Conservation (phyloP, 2,888 invertebrate species). For the Zhuqinia jingwanae region DNA sequence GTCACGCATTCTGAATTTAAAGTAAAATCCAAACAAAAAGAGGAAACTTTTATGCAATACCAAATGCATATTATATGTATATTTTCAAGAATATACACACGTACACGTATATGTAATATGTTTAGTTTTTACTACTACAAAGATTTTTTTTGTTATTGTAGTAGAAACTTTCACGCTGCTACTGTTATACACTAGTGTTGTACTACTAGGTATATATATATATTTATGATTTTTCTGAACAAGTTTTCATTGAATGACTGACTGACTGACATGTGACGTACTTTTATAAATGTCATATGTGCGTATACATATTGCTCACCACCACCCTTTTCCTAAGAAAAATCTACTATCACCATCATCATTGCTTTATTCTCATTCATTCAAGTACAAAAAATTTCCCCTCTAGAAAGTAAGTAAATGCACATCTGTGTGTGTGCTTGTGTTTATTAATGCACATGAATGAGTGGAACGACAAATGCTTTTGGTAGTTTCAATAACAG, state of each 20-base stretch:
- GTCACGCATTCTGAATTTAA: slow-evolving; percentile 57
- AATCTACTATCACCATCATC: slow-evolving; percentile 2
- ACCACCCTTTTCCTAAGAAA: background rate
- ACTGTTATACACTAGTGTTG: too few species aligned
- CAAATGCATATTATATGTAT: too few species aligned
- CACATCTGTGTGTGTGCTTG: slow-evolving; percentile 8
- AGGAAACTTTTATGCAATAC: slow-evolving; percentile 13
- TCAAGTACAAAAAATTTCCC: slow-evolving; percentile 42
- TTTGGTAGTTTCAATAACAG: slow-evolving; percentile 15
- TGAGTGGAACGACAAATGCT: slow-evolving; percentile 2
- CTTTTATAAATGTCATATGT: slow-evolving; percentile 20
- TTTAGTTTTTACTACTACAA: background rate
- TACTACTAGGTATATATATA: too few species aligned
- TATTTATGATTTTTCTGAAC: too few species aligned
- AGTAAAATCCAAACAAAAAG: slow-evolving; percentile 18
- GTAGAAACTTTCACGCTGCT: slow-evolving; percentile 25
- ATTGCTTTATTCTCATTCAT: slow-evolving; percentile 15
- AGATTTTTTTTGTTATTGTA: background rate
- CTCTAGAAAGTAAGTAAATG: background rate
- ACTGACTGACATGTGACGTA: slow-evolving; percentile 63
- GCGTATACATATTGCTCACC: background rate
- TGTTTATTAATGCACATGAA: slow-evolving; percentile 42
- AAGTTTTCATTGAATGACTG: background rate
- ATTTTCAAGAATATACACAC: too few species aligned
- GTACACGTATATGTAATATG: background rate